Evolutionary conservation across 1,140 invertebrate species (phyloP).

Genomic region (Subanguina moxae): DNA sequence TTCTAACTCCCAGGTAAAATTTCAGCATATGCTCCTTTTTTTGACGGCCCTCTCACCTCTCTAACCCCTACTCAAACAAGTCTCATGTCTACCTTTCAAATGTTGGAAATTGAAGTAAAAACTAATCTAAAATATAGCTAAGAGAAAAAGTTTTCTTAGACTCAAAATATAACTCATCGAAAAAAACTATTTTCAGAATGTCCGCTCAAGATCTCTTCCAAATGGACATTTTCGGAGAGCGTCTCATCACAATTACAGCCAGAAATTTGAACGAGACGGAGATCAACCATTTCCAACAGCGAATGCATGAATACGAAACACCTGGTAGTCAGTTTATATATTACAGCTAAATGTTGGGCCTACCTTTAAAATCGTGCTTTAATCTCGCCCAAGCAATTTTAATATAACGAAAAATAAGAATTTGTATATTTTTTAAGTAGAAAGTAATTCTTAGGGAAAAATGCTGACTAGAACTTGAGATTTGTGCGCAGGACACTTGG

Average conservation of each 20-base stretch:
- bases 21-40: too few species aligned
- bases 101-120: too few species aligned
- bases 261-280: conserved; percentile 52
- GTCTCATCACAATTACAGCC: conserved; percentile 56
- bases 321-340: conserved; percentile 15
- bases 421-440: too few species aligned
- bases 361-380: conserved; percentile 15
- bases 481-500: too few species aligned
- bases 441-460: too few species aligned
- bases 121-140: too few species aligned
- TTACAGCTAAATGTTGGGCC: not conserved
- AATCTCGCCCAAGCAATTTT: conserved; percentile 19
- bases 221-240: conserved; percentile 54
- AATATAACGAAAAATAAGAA: too few species aligned
- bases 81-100: too few species aligned
- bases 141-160: too few species aligned
- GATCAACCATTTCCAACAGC: conserved; percentile 43
- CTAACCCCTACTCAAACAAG: too few species aligned
- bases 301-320: conserved; percentile 50
- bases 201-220: conserved; percentile 42
- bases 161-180: not conserved
- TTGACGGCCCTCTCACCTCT: too few species aligned
- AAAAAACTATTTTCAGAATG: conserved; percentile 26
- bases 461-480: too few species aligned
- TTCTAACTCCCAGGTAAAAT: conserved; percentile 40